Conservation (phyloP, 2,113 vertebrate genomes). For the human region GRCh38 chr12:107157001-107157500, state of each 20-base stretch:
- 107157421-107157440: neutral
- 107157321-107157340: slow-evolving; percentile 43
- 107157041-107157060: slow-evolving; percentile 68
- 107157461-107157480: neutral
- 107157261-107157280: slow-evolving; percentile 57
- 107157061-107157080: slow-evolving; percentile 63
- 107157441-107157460: slow-evolving; percentile 36
- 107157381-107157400: neutral
- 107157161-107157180: slow-evolving; percentile 72
- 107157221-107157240: slow-evolving; percentile 78
- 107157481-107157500: neutral
- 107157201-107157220: slow-evolving; percentile 75
- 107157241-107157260: slow-evolving; percentile 57
- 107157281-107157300: slow-evolving; percentile 58
- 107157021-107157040: slow-evolving; percentile 21
- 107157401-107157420: neutral
- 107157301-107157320: slow-evolving; percentile 48
- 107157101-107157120: slow-evolving; percentile 43
- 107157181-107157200: slow-evolving; percentile 75
- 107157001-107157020: slow-evolving; percentile 63
- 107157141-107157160: slow-evolving; percentile 63
- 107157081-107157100: slow-evolving; percentile 50
- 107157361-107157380: slow-evolving; percentile 21
- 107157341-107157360: slow-evolving; percentile 58
- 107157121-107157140: slow-evolving; percentile 79